Base-by-base conservation (phyloP, 53 echinoderm and acorn worm species). In the Astropecten irregularis region DNA sequence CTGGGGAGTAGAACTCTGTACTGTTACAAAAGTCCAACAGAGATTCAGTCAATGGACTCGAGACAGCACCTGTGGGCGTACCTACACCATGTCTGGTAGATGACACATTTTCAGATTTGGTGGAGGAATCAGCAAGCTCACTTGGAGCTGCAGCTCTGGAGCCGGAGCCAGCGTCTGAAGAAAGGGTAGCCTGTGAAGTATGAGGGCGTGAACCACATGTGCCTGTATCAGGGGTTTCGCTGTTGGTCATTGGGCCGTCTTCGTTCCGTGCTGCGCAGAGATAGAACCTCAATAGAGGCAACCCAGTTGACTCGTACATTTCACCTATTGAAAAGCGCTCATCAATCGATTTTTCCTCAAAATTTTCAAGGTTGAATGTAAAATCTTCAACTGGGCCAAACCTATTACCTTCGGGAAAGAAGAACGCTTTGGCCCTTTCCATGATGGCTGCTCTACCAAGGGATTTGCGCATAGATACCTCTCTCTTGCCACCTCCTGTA, bases 271-370 rank as follows among this genome's bases (percentile, higher is more conserved):
- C 33, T 38, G 67, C 67, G 40, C 38, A 31, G 28, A 49, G 51
- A 52, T 49, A 72, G 19, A 72, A 49, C 50, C 49, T 47, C 13
- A 72, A 35, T 34, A 72, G 72, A 72, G 72, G 49, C 50, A 47
- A 31, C 50, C 72, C 72, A 50, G 72, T 72, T 72, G 72, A 49
- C 37, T 72, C 72, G 20, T 72, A 72, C 29, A 72, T 49, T 15
- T 49, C 50, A 50, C 26, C 49, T 72, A 72, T 47, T 19, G 72
- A 50, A 26, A 16, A 28, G 6, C 26, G 49, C 8, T 48, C 72
- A 25, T 34, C 37, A 29, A 72, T 36, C 3, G 13, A 9, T 35
- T 49, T 72, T 72, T 72, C 72, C 28, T 49, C 49, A 49, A 72
- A 72, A 50, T 72, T 49, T 35, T 72, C 50, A 49, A 72, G 52